Conservation (phyloP, 2,888 invertebrate species). For the Scaptomyza polygonia region DNA sequence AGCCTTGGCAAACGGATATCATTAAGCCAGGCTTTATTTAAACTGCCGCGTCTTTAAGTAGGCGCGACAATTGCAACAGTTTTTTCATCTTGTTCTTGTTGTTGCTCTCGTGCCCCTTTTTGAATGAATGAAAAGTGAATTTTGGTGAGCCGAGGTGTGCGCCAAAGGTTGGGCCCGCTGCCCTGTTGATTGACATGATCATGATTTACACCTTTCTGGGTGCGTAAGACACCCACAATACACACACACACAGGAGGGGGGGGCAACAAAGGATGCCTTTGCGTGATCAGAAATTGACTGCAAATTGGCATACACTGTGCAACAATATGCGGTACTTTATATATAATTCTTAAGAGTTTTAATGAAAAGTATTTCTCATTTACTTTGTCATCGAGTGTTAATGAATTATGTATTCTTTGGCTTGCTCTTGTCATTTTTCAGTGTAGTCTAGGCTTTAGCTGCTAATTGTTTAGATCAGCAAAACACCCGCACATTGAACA, state of each 20-base stretch:
- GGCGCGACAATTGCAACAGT: slow-evolving; percentile 79
- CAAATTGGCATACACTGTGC: slow-evolving; percentile 39
- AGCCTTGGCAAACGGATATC: slow-evolving; percentile 69
- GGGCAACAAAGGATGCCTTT: not conserved
- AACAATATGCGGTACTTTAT: not conserved
- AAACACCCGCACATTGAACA: slow-evolving; percentile 65
- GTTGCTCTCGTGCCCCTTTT: slow-evolving; percentile 51
- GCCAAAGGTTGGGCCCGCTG: slow-evolving; percentile 60
- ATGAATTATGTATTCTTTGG: slow-evolving; percentile 19
- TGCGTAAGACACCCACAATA: slow-evolving; percentile 76
- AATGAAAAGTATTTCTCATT: not conserved
- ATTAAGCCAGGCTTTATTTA: slow-evolving; percentile 80
- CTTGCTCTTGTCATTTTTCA: not conserved
- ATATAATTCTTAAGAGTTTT: too few species aligned
- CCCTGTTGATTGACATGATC: slow-evolving; percentile 82
- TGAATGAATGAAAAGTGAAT: slow-evolving; percentile 79
- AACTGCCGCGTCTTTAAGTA: slow-evolving; percentile 65
- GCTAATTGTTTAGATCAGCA: slow-evolving; percentile 67
- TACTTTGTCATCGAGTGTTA: slow-evolving; percentile 2
- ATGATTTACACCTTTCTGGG: slow-evolving; percentile 84
- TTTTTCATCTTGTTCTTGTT: slow-evolving; percentile 49
- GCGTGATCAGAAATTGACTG: slow-evolving; percentile 50
- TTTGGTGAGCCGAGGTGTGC: slow-evolving; percentile 64
- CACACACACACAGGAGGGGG: slow-evolving; percentile 4
- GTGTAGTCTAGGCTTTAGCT: slow-evolving; percentile 25